These are phyloP conservation scores for Vidua macroura DNA, from an alignment of 2,113 vertebrate genomes.

Conservation along the genomic window DNA sequence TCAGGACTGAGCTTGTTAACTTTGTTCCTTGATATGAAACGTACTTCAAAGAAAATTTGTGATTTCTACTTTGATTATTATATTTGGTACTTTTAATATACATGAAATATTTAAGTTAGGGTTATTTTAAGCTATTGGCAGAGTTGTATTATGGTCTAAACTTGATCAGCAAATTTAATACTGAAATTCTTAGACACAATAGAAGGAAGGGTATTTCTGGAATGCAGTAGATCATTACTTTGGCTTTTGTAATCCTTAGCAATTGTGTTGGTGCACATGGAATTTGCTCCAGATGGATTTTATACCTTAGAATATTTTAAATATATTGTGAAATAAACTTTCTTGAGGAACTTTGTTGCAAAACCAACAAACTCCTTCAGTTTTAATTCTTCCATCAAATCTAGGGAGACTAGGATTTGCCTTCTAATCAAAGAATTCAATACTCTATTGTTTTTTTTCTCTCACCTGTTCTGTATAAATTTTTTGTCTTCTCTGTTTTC, in stretches of 20 bases:
- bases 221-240: background rate
- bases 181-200: background rate
- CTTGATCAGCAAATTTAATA: background rate
- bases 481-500: background rate
- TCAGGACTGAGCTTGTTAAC: background rate
- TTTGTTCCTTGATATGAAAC: background rate
- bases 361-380: background rate
- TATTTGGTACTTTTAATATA: background rate
- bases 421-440: background rate
- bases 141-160: background rate
- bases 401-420: background rate
- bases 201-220: background rate
- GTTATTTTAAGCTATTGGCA: background rate
- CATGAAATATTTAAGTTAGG: background rate
- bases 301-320: background rate
- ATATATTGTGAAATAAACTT: background rate
- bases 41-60: background rate
- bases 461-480: background rate
- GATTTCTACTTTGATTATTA: background rate
- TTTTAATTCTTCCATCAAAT: background rate
- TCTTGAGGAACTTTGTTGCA: background rate
- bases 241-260: background rate
- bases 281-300: background rate
- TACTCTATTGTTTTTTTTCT: rapidly evolving
- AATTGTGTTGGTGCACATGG: background rate